phyloP scores from a whole-genome alignment of 2,113 vertebrate genomes.

The Charadrius vociferus region DNA sequence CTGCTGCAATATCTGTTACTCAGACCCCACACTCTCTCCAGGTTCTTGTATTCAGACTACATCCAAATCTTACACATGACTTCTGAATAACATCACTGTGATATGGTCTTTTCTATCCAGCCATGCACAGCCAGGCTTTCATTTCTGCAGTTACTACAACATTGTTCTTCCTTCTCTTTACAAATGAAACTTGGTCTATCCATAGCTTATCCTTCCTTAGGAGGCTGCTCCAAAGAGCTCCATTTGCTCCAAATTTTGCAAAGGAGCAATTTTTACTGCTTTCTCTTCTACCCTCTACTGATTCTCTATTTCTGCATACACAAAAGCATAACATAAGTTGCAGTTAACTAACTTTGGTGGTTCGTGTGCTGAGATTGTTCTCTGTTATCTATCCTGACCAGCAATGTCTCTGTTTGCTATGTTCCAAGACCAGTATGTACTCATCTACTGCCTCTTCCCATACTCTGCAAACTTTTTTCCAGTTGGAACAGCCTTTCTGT shows the following conservation, averaged over 20 bases:
- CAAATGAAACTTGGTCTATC: not conserved
- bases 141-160: not conserved
- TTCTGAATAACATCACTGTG: not conserved
- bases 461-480: not conserved
- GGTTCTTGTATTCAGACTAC: not conserved
- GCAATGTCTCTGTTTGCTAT: not conserved
- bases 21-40: not conserved
- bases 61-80: not conserved
- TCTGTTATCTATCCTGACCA: not conserved
- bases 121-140: not conserved
- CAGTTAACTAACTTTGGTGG: not conserved
- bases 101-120: not conserved
- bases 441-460: not conserved
- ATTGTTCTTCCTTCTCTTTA: not conserved
- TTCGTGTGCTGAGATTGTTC: not conserved
- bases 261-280: not conserved
- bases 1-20: not conserved
- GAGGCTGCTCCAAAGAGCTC: not conserved
- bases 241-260: not conserved
- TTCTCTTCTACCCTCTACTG: not conserved
- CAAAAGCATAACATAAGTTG: rapidly evolving
- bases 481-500: not conserved
- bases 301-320: not conserved
- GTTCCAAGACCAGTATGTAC: not conserved
- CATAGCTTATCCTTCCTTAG: not conserved